These are phyloP conservation scores for Perithous albicinctus DNA, from an alignment of 2,888 invertebrate species.

Conservation along the genomic window DNA sequence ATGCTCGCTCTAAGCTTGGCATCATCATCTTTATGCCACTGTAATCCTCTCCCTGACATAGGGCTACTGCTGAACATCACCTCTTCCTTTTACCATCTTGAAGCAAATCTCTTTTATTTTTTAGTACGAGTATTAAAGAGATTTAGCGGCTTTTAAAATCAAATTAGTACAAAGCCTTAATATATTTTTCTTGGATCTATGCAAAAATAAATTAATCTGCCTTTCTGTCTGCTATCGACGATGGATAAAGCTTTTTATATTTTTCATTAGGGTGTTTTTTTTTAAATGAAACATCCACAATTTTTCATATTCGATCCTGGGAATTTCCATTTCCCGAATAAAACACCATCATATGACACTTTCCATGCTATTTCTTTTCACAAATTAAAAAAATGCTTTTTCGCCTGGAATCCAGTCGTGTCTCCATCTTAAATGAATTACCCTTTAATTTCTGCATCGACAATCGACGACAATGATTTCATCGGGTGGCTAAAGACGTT, in stretches of 20 bases:
- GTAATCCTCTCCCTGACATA: conserved; percentile 40
- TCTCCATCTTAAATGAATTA: not conserved
- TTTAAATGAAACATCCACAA: too few species aligned
- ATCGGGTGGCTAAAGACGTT: conserved; percentile 2
- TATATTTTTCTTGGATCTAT: too few species aligned
- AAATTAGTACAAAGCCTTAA: not conserved
- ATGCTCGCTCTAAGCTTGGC: conserved; percentile 55
- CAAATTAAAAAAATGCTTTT: too few species aligned
- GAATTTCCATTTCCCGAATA: too few species aligned
- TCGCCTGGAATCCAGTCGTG: too few species aligned
- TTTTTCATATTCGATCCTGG: too few species aligned
- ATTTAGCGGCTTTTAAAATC: not conserved
- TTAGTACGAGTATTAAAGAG: not conserved
- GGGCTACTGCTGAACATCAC: not conserved
- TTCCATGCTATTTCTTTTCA: too few species aligned
- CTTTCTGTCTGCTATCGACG: too few species aligned
- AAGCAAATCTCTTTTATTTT: conserved; percentile 1
- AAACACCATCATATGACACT: too few species aligned
- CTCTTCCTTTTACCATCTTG: not conserved
- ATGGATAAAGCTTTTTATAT: too few species aligned
- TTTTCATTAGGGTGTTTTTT: too few species aligned
- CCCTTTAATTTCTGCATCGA: not conserved
- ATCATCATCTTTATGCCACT: conserved; percentile 33
- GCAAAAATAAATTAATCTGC: too few species aligned
- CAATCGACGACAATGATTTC: conserved; percentile 37